Evolutionary conservation across 2,888 invertebrate genomes (phyloP).

Genomic region (Microdon myrmicae): DNA sequence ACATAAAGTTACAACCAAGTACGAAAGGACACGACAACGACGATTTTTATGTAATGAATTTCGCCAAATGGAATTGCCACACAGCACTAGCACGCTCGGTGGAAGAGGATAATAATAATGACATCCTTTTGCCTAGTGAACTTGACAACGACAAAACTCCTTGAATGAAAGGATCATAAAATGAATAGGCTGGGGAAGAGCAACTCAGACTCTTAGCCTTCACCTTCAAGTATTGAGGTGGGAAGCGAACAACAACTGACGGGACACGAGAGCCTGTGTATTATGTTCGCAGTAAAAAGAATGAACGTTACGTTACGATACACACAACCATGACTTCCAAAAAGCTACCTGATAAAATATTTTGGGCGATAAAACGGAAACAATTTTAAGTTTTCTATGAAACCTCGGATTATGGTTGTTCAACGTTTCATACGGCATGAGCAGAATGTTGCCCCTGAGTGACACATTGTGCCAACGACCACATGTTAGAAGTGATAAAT

Average conservation of each 20-base stretch:
- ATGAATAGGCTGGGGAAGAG: conserved; percentile 3
- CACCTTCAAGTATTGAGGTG: conserved; percentile 29
- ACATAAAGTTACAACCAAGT: conserved; percentile 20
- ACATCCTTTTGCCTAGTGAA: conserved; percentile 32
- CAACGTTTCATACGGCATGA: conserved; percentile 9
- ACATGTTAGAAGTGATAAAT: conserved; percentile 18
- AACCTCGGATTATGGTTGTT: conserved; percentile 10
- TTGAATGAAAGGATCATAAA: conserved; percentile 28
- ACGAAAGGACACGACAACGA: conserved; percentile 21
- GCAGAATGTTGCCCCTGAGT: too few species aligned
- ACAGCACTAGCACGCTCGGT: conserved; percentile 20
- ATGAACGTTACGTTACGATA: conserved; percentile 16
- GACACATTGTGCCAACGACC: too few species aligned
- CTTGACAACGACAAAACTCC: conserved; percentile 21
- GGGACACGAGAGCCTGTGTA: too few species aligned
- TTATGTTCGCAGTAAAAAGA: too few species aligned
- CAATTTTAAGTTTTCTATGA: conserved; percentile 23
- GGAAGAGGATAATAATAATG: conserved; percentile 37
- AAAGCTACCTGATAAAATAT: too few species aligned
- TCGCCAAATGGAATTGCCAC: conserved; percentile 47
- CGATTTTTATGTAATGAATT: conserved; percentile 47
- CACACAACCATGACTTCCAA: too few species aligned
- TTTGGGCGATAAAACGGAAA: conserved; percentile 29
- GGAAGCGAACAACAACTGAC: background rate
- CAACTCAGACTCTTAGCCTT: conserved; percentile 44